Conservation (phyloP, 2,113 vertebrate species). For the Pangasianodon gigas region DNA sequence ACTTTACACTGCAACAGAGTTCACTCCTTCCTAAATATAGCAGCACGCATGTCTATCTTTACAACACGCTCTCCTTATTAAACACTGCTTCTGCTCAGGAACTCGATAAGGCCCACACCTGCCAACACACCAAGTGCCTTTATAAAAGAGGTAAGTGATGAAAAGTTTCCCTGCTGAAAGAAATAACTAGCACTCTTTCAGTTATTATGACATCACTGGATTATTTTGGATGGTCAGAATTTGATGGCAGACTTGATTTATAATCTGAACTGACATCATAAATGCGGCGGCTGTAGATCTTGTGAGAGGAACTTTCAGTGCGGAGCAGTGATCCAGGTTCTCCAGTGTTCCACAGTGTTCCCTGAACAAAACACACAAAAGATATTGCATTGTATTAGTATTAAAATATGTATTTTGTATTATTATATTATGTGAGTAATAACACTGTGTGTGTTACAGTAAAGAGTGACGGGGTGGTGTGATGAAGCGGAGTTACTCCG, state of each 20-base stretch:
- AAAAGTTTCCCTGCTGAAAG: neutral
- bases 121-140: neutral
- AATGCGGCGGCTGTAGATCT: neutral
- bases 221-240: neutral
- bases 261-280: slow-evolving; percentile 24
- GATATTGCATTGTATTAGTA: neutral
- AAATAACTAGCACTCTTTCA: slow-evolving; percentile 25
- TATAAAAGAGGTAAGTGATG: slow-evolving; percentile 59
- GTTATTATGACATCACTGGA: neutral
- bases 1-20: slow-evolving; percentile 13
- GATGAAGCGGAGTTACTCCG: neutral
- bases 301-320: neutral
- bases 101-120: slow-evolving; percentile 39
- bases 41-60: slow-evolving; percentile 18
- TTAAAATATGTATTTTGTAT: too few relatives aligned
- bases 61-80: slow-evolving; percentile 46
- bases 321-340: neutral
- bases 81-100: slow-evolving; percentile 42
- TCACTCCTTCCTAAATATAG: slow-evolving; percentile 33
- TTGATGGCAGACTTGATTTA: neutral
- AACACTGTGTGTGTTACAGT: neutral
- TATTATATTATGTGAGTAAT: neutral
- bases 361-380: neutral
- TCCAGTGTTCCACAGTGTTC: neutral
- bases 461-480: neutral